Conservation (phyloP, 1,140 invertebrate genomes). For the Zaprionus davidi region DNA sequence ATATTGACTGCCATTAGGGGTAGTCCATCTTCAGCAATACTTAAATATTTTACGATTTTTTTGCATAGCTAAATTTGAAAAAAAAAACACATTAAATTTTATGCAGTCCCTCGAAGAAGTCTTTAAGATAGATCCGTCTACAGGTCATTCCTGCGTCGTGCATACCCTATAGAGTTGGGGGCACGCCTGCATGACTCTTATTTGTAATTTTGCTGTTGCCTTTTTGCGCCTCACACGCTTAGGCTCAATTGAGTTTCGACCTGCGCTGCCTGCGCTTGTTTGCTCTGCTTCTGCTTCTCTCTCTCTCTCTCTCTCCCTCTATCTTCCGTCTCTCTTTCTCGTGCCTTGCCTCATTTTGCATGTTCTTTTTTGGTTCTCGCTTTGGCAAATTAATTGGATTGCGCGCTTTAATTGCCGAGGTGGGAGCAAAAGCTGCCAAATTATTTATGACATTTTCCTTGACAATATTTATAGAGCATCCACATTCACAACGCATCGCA, state of each 20-base stretch:
- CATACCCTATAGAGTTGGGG: background rate
- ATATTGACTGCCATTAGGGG: background rate
- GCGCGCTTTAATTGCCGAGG: slow-evolving; percentile 60
- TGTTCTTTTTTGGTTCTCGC: slow-evolving; percentile 3
- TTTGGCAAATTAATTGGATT: slow-evolving; percentile 66
- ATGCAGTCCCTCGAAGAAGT: too few species aligned
- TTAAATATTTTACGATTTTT: slow-evolving; percentile 1
- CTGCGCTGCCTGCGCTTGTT: slow-evolving; percentile 12
- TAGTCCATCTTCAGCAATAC: background rate
- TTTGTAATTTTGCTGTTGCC: slow-evolving; percentile 37
- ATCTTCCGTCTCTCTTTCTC: background rate
- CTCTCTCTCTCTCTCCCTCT: background rate
- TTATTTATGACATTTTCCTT: slow-evolving; percentile 56
- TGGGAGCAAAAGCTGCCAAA: slow-evolving; percentile 40
- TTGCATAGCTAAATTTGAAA: background rate
- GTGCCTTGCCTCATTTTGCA: slow-evolving; percentile 9
- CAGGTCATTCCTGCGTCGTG: slow-evolving; percentile 1
- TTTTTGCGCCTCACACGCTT: slow-evolving; percentile 43
- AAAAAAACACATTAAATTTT: background rate
- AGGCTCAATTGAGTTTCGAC: slow-evolving; percentile 60
- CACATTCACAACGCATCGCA: background rate
- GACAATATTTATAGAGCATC: slow-evolving; percentile 16
- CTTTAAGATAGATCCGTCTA: background rate
- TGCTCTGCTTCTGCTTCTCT: background rate
- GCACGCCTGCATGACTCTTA: slow-evolving; percentile 20